These are phyloP conservation scores for Eurois occulta DNA, from an alignment of 2,888 invertebrate genomes.

Conservation along the genomic window DNA sequence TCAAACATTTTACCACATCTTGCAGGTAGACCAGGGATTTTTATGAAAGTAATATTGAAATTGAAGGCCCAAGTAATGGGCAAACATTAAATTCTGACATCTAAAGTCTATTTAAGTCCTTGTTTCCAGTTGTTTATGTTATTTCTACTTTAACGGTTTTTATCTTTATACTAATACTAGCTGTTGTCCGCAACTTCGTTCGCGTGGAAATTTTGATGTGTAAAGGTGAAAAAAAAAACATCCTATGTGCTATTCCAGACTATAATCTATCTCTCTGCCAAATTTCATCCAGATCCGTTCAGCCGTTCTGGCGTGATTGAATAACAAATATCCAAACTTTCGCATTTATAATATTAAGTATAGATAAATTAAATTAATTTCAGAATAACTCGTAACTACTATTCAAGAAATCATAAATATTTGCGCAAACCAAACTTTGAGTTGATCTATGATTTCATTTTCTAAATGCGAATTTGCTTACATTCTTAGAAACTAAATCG, in stretches of 20 bases:
- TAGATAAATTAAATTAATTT: neutral
- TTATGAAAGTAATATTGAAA: conserved; percentile 29
- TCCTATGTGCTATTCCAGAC: too few relatives aligned
- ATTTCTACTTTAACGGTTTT: neutral
- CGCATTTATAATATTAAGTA: too few relatives aligned
- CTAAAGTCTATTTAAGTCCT: neutral
- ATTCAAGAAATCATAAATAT: neutral
- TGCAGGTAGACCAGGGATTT: conserved; percentile 6
- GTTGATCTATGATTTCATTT: neutral
- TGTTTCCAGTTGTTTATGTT: neutral
- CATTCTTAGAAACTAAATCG: neutral
- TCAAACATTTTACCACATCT: conserved; percentile 37
- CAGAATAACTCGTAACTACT: neutral
- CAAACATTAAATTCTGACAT: conserved; percentile 1
- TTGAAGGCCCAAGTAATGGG: conserved; percentile 11
- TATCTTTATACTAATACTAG: too few relatives aligned
- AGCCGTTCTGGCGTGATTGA: too few relatives aligned
- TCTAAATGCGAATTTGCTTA: neutral
- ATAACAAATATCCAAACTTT: too few relatives aligned
- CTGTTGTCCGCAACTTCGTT: too few relatives aligned
- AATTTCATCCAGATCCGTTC: too few relatives aligned
- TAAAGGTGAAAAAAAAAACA: too few relatives aligned
- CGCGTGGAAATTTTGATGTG: too few relatives aligned
- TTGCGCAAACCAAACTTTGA: neutral
- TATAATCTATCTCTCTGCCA: too few relatives aligned